Evolutionary conservation across 2,797 vertebrate genomes (phyloP), one percentile per base, ranked within the genome.

Genomic region (Microcaecilia unicolor): DNA sequence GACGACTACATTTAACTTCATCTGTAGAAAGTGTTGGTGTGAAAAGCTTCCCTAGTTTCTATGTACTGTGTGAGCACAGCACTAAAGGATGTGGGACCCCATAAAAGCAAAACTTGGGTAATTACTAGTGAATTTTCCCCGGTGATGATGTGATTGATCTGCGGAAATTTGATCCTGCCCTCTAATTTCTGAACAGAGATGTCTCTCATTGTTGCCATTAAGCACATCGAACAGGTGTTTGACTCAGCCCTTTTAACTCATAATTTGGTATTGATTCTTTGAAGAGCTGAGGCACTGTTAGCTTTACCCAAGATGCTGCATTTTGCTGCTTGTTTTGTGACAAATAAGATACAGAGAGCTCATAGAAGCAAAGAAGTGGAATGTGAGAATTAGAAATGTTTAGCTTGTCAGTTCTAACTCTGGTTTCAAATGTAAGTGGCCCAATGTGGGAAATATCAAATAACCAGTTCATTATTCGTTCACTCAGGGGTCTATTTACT

Each of bases 191-290:
- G 8, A 13, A 9, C 15, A 25, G 22, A 55, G 38, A 47, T 50
- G 47, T 51, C 41, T 25, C 32, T 38, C 43, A 31, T 18, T 46
- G 51, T 43, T 51, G 24, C 9, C 10, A 31, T 34, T 48, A 55
- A 40, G 22, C 8, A 46, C 41, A 34, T 22, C 9, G 34, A 44
- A 28, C 8, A 4, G 17, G 14, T 19, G 28, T 41, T 43, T 58
- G 34, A 31, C 19, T 45, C 3, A 1, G 13, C 8, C 15, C 7
- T 22, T 41, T 28, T 48, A 4, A n/a, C n/a, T n/a, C n/a, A n/a
- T n/a, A n/a, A n/a, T n/a, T n/a, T n/a, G n/a, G n/a, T n/a, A n/a
- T n/a, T n/a, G n/a, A n/a, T n/a, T n/a, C n/a, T n/a, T n/a, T n/a
- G n/a, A n/a, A n/a, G n/a, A n/a, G n/a, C n/a, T n/a, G n/a, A n/a